Evolutionary conservation across 2,888 invertebrate genomes (phyloP), one percentile per base, ranked within the genome.

Genomic region (Hirtodrosophila histrioides): DNA sequence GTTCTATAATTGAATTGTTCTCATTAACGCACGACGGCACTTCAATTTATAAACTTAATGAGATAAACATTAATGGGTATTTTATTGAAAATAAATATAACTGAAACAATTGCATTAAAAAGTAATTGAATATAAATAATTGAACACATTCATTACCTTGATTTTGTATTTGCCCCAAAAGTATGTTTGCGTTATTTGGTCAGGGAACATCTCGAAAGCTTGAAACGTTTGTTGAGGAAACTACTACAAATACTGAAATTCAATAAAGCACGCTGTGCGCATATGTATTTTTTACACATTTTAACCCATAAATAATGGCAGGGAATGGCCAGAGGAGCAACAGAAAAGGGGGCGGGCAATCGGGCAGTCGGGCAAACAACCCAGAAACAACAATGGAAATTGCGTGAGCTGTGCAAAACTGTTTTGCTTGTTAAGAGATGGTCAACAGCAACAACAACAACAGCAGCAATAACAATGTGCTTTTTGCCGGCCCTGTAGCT

Each of bases 321-420:
- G 46, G 41, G 5, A 35, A 11, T 39, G 11, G 45, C 4, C 8
- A 6, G 50, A 12, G 4, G 7, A 36, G 9, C 55, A 50, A 1
- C 39, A 48, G 23, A 44, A 51, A 27, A 12, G 12, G 35, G 4
- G 49, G 3, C n/a, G 48, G 17, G 17, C 17, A 17, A 17, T 17
- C 17, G 17, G 17, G 17, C 17, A 17, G 1, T 17, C 27, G 39
- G 31, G 33, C 23, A 40, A 37, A 58, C 40, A 48, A 45, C 57
- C 55, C 58, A 68, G 55, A 31, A 64, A 61, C 56, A 62, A 67
- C 65, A 75, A 67, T 69, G 75, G 58, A 75, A 85, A 81, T 74
- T 79, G 74, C 86, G 86, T 83, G 80, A 79, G 73, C 66, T 70
- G 74, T 63, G 68, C 62, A 86, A 83, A 84, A 69, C 81, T 72